Percentiles rank a stretch among this genome's conserved stretches.
phyloP scores from a whole-genome alignment of 2,113 vertebrate species.

The Loxodonta africana region DNA sequence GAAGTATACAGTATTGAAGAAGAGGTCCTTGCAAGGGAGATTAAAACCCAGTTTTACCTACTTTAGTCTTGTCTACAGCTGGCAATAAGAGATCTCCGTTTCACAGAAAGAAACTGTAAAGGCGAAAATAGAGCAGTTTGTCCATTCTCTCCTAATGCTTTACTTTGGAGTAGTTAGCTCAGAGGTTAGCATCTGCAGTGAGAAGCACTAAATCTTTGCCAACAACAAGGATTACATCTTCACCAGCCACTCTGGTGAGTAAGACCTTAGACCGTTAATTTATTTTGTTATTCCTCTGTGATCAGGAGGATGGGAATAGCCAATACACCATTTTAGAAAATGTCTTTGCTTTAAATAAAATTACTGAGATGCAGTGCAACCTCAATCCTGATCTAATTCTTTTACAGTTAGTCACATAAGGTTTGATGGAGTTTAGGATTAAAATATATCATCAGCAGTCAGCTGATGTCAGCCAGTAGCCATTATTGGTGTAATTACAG shows the following conservation, averaged over 20 bases:
- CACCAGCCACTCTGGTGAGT: slow-evolving; percentile 52
- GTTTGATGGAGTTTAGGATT: slow-evolving; percentile 71
- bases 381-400: slow-evolving; percentile 56
- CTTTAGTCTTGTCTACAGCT: background rate
- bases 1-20: background rate
- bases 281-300: slow-evolving; percentile 68
- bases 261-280: slow-evolving; percentile 62
- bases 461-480: slow-evolving; percentile 67
- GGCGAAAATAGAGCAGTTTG: slow-evolving; percentile 61
- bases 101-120: slow-evolving; percentile 58
- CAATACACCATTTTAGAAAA: slow-evolving; percentile 60
- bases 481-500: slow-evolving; percentile 70
- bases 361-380: slow-evolving; percentile 4
- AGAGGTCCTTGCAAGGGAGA: background rate
- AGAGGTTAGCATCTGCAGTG: slow-evolving; percentile 51
- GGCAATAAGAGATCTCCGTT: background rate
- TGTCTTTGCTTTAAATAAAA: slow-evolving; percentile 61
- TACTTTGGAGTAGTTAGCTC: slow-evolving; percentile 61
- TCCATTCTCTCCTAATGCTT: slow-evolving; percentile 6
- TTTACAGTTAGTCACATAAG: slow-evolving; percentile 62
- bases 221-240: slow-evolving; percentile 60
- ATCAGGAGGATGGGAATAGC: slow-evolving; percentile 4
- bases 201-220: slow-evolving; percentile 60
- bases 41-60: background rate
- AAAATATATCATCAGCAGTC: slow-evolving; percentile 71